Evolutionary conservation across 1,140 invertebrate genomes (phyloP), one percentile per base, ranked within the genome.

Genomic region (Drosophila pallidifrons): DNA sequence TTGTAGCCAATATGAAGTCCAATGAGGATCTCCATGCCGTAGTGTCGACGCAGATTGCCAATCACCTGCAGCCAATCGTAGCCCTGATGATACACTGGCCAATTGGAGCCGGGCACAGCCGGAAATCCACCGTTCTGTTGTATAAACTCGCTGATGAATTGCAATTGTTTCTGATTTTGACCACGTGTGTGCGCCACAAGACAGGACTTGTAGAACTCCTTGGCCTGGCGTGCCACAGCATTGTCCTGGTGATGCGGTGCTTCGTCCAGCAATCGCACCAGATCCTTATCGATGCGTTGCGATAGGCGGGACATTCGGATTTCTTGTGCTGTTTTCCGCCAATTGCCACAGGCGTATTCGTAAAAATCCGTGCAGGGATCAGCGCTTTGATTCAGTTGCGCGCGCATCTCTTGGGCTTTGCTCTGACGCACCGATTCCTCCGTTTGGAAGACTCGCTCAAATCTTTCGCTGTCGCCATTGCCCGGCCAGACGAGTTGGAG

Each of bases 361-460:
- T 98, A 98, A 91, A 99, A 99, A 92, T 99, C 97, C 1, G 95
- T 93, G 91, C 98, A 99, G 0, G 98, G 98, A 93, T 98, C 94
- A 0, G 94, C 94, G 16, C 90, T 93, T 0, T 87, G 92, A 83
- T 98, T 96, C 95, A 98, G 97, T 77, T 95, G 96, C 60, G 94
- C 94, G 60, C 94, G 93, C 95, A 97, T 96, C 70, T 95, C 94
- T 59, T 94, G 93, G 3, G 93, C 93, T 75, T 94, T 94, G 4
- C 13, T 55, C 5, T 55, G 73, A 1, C 86, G 79, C 20, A 93
- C 93, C 7, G 66, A 91, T 74, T 93, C 91, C 41, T 74, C 78
- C 4, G 81, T 81, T 35, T 89, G 86, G 25, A 74, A 94, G 93
- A 57, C 93, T 88, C 57, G 93, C 79, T 78, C 77, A 43, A 86